Percentiles rank a stretch among this genome's conserved stretches.
These are phyloP conservation scores for Eospalax fontanierii DNA, from an alignment of 2,797 vertebrate genomes.

Conservation along the genomic window DNA sequence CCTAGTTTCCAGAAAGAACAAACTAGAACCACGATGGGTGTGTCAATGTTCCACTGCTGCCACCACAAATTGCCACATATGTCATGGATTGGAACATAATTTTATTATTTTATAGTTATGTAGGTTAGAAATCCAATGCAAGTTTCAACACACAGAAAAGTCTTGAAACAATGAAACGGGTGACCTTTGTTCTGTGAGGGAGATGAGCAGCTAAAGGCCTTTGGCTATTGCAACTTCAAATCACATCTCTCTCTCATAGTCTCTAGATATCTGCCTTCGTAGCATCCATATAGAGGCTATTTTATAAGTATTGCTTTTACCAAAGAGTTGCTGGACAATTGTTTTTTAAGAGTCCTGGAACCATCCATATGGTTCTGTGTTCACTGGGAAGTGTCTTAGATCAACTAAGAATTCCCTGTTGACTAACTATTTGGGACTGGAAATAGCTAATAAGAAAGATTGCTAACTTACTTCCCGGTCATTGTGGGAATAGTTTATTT, in stretches of 20 bases:
- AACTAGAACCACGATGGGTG: neutral
- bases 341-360: slow-evolving; percentile 19
- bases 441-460: neutral
- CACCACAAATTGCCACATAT: neutral
- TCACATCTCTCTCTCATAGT: neutral
- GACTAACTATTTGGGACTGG: neutral
- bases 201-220: neutral
- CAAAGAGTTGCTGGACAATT: neutral
- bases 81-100: neutral
- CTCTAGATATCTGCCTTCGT: neutral
- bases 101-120: neutral
- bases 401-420: neutral
- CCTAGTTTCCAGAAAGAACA: neutral
- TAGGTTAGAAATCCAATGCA: neutral
- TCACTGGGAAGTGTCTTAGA: slow-evolving; percentile 8
- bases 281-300: neutral
- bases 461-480: neutral
- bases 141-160: neutral
- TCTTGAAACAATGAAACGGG: neutral
- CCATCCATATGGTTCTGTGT: neutral
- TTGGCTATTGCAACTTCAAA: neutral
- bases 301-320: neutral
- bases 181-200: neutral
- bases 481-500: neutral
- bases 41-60: neutral